Evolutionary conservation across 2,797 vertebrate genomes (phyloP).

Genomic region (Pseudotriccus pelzelni): DNA sequence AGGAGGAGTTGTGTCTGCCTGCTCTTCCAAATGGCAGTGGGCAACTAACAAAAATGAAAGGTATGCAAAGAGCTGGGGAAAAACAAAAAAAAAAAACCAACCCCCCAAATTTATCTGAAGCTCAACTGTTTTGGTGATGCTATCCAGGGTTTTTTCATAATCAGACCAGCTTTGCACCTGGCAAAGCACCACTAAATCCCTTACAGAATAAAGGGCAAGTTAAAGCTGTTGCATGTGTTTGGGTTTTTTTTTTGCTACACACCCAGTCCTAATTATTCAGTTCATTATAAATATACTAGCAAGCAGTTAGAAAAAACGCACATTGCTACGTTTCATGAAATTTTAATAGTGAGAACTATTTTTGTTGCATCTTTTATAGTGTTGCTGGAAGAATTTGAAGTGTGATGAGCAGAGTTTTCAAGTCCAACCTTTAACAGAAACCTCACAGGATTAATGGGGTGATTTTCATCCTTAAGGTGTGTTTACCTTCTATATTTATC

Average conservation of each 20-base stretch:
- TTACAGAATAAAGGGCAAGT: not conserved
- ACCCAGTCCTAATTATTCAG: not conserved
- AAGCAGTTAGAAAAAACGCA: not conserved
- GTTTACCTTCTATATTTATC: not conserved
- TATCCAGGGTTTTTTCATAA: not conserved
- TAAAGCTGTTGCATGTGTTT: not conserved
- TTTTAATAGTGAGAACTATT: too few relatives aligned
- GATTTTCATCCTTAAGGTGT: not conserved
- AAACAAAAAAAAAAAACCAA: not conserved
- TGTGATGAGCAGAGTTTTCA: not conserved
- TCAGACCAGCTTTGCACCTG: not conserved
- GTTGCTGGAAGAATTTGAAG: not conserved
- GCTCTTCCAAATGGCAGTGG: rapidly evolving
- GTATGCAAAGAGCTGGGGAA: not conserved
- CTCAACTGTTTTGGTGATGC: not conserved
- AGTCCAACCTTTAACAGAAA: not conserved
- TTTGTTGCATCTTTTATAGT: not conserved
- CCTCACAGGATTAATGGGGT: not conserved
- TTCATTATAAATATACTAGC: not conserved
- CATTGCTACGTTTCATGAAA: too few relatives aligned
- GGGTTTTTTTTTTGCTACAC: not conserved
- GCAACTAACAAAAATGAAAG: not conserved
- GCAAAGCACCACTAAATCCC: not conserved
- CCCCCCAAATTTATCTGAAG: not conserved
- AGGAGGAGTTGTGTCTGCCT: not conserved